These are phyloP conservation scores for Sesia bembeciformis DNA, from an alignment of 2,888 invertebrate genomes.

Conservation along the genomic window DNA sequence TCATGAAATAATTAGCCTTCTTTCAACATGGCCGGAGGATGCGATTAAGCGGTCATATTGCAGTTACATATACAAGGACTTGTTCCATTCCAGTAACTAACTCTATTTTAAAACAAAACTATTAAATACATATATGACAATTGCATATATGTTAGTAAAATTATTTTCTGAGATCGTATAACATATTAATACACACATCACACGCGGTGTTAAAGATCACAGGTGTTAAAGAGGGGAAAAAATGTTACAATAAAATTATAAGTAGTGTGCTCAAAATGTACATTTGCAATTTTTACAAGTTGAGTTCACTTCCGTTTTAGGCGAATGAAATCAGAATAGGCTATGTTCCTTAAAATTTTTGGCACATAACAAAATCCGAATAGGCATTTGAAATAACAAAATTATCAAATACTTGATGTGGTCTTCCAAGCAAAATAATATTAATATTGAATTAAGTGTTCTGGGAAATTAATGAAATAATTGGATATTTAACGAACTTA, in stretches of 20 bases:
- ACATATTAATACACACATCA: constrained; percentile 61
- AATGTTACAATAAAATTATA: constrained; percentile 22
- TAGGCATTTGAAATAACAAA: constrained; percentile 41
- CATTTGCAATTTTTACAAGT: neutral
- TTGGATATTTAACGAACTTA: too few species aligned
- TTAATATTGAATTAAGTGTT: too few species aligned
- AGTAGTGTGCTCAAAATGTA: constrained; percentile 5
- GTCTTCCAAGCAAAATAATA: neutral
- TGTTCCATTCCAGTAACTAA: constrained; percentile 25
- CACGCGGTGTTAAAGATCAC: constrained; percentile 38
- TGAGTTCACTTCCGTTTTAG: constrained; percentile 2
- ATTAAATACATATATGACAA: constrained; percentile 57
- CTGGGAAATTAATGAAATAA: too few species aligned
- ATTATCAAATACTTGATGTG: constrained; percentile 33
- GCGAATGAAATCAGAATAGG: neutral
- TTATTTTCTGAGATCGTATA: constrained; percentile 77
- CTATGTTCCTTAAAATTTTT: constrained; percentile 7
- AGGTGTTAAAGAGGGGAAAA: constrained; percentile 61
- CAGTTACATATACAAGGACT: too few species aligned
- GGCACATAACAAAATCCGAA: constrained; percentile 30
- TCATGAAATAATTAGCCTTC: too few species aligned
- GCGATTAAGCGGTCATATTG: too few species aligned
- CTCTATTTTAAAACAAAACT: constrained; percentile 47
- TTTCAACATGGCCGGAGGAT: too few species aligned
- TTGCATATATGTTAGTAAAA: constrained; percentile 65